A percentile compares a stretch with the other conserved stretches of the same genome.
Evolutionary conservation across 2,888 invertebrate genomes (phyloP).

Genomic region (Drosophila diplacantha): DNA sequence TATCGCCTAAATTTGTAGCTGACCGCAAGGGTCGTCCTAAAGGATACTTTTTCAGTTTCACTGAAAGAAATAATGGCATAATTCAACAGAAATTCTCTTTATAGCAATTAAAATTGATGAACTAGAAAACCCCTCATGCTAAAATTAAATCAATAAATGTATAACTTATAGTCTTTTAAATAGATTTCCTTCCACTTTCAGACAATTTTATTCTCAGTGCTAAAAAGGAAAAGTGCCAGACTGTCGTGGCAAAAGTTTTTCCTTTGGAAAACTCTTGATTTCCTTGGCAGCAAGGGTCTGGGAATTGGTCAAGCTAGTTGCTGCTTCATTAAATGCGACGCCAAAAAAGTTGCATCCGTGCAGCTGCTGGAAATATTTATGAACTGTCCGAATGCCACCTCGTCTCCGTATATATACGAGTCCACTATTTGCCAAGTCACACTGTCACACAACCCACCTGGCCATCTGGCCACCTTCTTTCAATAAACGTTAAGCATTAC

Average conservation of each 20-base stretch:
- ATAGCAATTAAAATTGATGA: neutral
- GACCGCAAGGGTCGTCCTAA: slow-evolving; percentile 3
- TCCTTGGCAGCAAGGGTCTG: slow-evolving; percentile 12
- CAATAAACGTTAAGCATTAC: slow-evolving; percentile 65
- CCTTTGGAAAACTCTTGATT: slow-evolving; percentile 25
- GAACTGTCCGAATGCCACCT: slow-evolving; percentile 53
- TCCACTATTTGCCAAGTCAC: slow-evolving; percentile 5
- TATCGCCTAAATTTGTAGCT: slow-evolving; percentile 46
- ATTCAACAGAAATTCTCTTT: neutral
- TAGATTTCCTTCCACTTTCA: too few relatives aligned
- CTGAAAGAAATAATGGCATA: neutral
- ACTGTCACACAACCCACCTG: slow-evolving; percentile 13
- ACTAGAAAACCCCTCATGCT: neutral
- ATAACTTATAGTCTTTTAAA: too few relatives aligned
- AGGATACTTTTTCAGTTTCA: slow-evolving; percentile 3
- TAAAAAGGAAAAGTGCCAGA: slow-evolving; percentile 30
- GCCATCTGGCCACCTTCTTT: slow-evolving; percentile 42
- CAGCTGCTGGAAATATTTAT: slow-evolving; percentile 59
- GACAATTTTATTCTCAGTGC: neutral
- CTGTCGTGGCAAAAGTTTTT: slow-evolving; percentile 16
- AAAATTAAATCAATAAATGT: too few relatives aligned
- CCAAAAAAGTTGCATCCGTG: slow-evolving; percentile 40
- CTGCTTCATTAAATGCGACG: slow-evolving; percentile 37
- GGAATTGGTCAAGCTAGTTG: slow-evolving; percentile 32
- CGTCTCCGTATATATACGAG: neutral